Evolutionary conservation across 2,113 vertebrate genomes (phyloP), one percentile per base, ranked within the genome.

Genomic region (Menidia beryllina): DNA sequence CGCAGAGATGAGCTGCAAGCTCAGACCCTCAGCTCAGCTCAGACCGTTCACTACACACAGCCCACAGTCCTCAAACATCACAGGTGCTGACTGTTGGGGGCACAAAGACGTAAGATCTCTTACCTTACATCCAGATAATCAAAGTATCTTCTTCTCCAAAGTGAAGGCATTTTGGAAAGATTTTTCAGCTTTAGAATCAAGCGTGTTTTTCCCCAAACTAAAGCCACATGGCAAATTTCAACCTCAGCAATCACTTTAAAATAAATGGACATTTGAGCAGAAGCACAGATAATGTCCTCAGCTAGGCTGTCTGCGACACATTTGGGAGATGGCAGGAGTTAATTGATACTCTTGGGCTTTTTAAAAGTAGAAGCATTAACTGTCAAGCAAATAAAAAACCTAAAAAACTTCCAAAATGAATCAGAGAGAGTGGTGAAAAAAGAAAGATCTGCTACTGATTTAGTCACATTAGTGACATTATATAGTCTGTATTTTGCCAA

Each of bases 111-210:
- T 69, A 66, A 43, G 12, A 54, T 52, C 15, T 25, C 86, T 69
- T 90, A 91, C 90, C 89, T 90, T 49, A 87, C 79, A 21, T 65
- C 71, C 49, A 51, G 69, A 73, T 91, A 90, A 4, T 89, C 83
- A 89, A 88, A 85, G 68, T 67, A 73, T 79, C 74, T 71, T 54
- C 79, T 78, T 58, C 75, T 87, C 83, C 82, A 76, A 62, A 50
- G 82, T 39, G 88, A 89, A 74, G 80, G 90, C 89, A 81, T 87
- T 87, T 76, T 38, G 74, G 69, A 27, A 65, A 89, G 63, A 88
- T 79, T 81, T 49, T 60, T 53, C 14, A 56, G 24, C n/a, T 85
- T 90, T 81, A 85, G 64, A 82, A 74, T 19, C 20, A 66, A 56
- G 50, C 13, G 64, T 36, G 1, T 64, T 41, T 2, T 57, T 1